Conservation (phyloP, 2,113 vertebrate genomes). For the Chitala chitala region DNA sequence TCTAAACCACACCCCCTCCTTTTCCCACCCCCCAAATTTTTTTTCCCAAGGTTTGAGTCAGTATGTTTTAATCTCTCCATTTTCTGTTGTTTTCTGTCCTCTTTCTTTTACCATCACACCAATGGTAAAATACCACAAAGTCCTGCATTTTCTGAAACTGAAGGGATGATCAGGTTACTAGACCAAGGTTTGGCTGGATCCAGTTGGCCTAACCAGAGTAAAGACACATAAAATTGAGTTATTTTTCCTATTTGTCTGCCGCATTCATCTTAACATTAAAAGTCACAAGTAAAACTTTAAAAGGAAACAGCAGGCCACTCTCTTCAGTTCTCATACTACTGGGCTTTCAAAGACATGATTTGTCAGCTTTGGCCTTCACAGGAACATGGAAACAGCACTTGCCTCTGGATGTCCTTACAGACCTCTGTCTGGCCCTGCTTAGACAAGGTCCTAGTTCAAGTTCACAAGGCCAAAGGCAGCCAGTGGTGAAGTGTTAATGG, state of each 20-base stretch:
- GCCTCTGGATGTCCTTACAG: slow-evolving; percentile 20
- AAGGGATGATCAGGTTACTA: slow-evolving; percentile 31
- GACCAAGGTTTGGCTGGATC: not conserved
- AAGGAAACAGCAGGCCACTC: no score
- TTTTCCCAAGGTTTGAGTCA: not conserved
- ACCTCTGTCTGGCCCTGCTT: slow-evolving; percentile 28
- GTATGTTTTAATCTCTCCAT: slow-evolving; percentile 43
- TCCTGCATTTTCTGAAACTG: slow-evolving; percentile 23
- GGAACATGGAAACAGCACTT: slow-evolving; percentile 19
- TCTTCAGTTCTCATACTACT: no score
- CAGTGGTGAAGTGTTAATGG: slow-evolving; percentile 32
- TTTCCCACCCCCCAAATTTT: not conserved
- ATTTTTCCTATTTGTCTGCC: no score
- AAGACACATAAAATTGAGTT: no score
- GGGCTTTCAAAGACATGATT: no score
- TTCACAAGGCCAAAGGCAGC: slow-evolving; percentile 39
- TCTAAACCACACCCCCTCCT: slow-evolving; percentile 41
- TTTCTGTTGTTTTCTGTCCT: slow-evolving; percentile 45
- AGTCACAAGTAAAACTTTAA: no score
- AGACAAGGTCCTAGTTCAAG: slow-evolving; percentile 39
- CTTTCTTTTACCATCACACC: no score
- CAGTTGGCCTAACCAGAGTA: slow-evolving; percentile 1
- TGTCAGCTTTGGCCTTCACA: slow-evolving; percentile 27
- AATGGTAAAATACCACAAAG: slow-evolving; percentile 34
- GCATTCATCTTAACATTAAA: no score